Conservation (phyloP, 1,140 invertebrate species). For the Pristionchus pacificus region DNA sequence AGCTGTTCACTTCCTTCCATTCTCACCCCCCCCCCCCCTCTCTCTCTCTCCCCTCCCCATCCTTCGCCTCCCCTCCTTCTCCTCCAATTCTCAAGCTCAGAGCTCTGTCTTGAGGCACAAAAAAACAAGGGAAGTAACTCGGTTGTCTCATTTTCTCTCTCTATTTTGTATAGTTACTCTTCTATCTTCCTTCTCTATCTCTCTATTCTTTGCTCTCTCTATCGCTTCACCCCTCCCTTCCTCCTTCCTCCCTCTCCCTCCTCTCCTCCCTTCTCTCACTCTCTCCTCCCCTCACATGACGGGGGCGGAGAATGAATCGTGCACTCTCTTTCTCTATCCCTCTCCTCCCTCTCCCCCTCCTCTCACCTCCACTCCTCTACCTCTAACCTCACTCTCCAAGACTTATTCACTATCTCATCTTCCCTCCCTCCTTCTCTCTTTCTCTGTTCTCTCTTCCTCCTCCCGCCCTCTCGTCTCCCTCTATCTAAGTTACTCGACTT, state of each 20-base stretch:
- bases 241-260: neutral
- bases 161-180: constrained; percentile 15
- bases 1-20: constrained; percentile 16
- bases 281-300: neutral
- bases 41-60: neutral
- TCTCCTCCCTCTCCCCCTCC: neutral
- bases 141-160: neutral
- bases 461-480: neutral
- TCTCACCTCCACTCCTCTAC: neutral
- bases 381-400: neutral
- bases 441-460: neutral
- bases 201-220: too few relatives aligned
- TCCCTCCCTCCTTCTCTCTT: neutral
- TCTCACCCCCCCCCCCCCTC: neutral
- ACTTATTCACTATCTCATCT: neutral
- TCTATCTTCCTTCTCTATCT: neutral
- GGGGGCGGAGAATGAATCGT: too few relatives aligned
- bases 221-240: neutral
- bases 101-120: constrained; percentile 5
- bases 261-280: neutral
- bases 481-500: too few relatives aligned
- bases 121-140: neutral
- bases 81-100: neutral
- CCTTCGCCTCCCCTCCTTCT: too few relatives aligned
- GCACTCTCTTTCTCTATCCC: neutral